Evolutionary conservation across 2,888 invertebrate genomes (phyloP), one percentile per base, ranked within the genome.

Genomic region (Drosophila stalkeri): DNA sequence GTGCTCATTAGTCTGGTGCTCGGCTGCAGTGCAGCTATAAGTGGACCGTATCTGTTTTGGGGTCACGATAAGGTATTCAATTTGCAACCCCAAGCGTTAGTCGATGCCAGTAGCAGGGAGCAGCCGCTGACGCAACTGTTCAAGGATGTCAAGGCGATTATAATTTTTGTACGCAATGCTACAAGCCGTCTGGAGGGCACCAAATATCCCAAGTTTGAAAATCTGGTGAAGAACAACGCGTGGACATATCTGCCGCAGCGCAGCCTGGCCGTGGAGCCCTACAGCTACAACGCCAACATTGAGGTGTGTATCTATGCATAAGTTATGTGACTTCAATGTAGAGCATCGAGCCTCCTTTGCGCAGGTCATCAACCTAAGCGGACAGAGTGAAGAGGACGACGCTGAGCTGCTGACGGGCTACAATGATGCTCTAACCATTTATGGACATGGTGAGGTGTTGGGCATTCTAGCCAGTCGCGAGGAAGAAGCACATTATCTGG

Each of bases 1-100:
- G 37, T 89, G 43, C 72, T 86, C 55, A 66, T 91, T 64, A 80
- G 82, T 66, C 71, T 92, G 75, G 77, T 78, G 49, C 64, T 78
- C 47, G 65, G 79, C 37, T 84, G 92, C 33, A 90, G 91, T 49
- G 94, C 93, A 8, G 94, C 94, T 78, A 90, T 95, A 43, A 94
- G 94, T 90, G 95, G 95, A 0, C 95, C 95, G 0, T 95, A 94
- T 84, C 79, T 95, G 7, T 94, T 95, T 80, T 95, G 95, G 92
- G 95, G 95, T 1, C 94, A 94, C 6, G 93, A 94, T 54, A 93
- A 94, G 9, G 88, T 95, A 1, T 92, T 92, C 39, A 92, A 92
- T 46, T 93, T 94, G 70, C 93, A 93, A 67, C 89, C 94, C 37
- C 94, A 94, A 41, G 94, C 95, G 3, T 82, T 95, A 39, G 93